Base-by-base conservation (phyloP, 2,797 vertebrate species). In the Ctenochaetus hawaiiensis region DNA sequence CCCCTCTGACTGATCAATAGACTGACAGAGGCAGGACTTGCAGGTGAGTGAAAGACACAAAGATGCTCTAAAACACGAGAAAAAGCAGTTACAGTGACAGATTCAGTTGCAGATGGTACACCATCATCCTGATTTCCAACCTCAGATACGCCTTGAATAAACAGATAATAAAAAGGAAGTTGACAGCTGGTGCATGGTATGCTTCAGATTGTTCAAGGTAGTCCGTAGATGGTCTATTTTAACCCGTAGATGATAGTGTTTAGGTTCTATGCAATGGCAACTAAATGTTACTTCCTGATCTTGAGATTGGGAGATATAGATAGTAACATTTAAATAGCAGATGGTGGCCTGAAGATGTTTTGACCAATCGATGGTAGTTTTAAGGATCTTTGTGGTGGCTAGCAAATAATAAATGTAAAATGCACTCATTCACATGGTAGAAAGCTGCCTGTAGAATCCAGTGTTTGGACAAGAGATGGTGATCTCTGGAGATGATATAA, bases 11-110 rank as follows among this genome's bases (percentile, higher is more conserved):
- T 75, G 70, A 68, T 74, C 63, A 79, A 14, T 86, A 86, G 60
- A 72, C 30, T 83, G 45, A 67, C 58, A 74, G 83, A 76, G 74
- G 74, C 83, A 63, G 68, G 66, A 82, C 34, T 39, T 62, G 20
- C 82, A 91, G 89, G 89, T 92, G 89, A 91, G 91, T 91, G 75
- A 78, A 44, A 1, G 71, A 69, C 34, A 60, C 22, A 39, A 37
- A 62, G 26, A 53, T 14, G 23, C 13, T 44, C 5, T 6, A 59
- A 61, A 62, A 57, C 12, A 59, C 4, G 12, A 65, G 23, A 34
- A 57, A 56, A 45, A 3, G 22, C 41, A 47, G 20, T 18, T 8
- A 34, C 30, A 34, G 30, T 34, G 30, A 34, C 30, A 7, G 30
- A 30, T 39, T 17, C 6, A n/a, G 4, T n/a, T 45, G n/a, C 41